phyloP scores from a whole-genome alignment of 2,888 invertebrate genomes.

The Drosophila mimetica region DNA sequence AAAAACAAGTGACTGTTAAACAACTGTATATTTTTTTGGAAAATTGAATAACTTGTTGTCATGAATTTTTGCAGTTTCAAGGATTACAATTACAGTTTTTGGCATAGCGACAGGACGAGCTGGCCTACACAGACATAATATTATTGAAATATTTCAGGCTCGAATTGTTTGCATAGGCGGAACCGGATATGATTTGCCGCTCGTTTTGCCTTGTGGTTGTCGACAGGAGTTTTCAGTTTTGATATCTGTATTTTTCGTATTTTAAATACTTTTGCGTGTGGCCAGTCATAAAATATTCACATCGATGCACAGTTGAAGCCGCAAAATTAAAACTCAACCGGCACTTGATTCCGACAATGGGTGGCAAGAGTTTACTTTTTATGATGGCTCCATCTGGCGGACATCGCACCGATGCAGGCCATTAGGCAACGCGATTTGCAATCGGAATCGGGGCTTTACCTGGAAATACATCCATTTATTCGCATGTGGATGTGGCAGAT shows the following conservation, averaged over 20 bases:
- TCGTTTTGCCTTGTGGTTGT: slow-evolving; percentile 27
- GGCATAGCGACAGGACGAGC: slow-evolving; percentile 3
- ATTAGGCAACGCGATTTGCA: slow-evolving; percentile 37
- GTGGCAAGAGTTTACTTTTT: slow-evolving; percentile 9
- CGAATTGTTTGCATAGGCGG: slow-evolving; percentile 57
- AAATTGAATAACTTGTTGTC: slow-evolving; percentile 12
- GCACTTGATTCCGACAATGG: slow-evolving; percentile 22
- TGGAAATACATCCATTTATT: slow-evolving; percentile 14
- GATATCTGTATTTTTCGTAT: slow-evolving; percentile 34
- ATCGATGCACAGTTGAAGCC: slow-evolving; percentile 24
- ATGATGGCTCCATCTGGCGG: background rate
- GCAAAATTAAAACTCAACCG: slow-evolving; percentile 36
- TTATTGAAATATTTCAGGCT: slow-evolving; percentile 63
- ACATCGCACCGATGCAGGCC: slow-evolving; percentile 31
- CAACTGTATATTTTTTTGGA: slow-evolving; percentile 8
- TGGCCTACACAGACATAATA: slow-evolving; percentile 19
- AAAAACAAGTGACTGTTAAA: background rate
- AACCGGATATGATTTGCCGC: slow-evolving; percentile 67
- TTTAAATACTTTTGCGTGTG: slow-evolving; percentile 11
- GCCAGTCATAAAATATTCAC: slow-evolving; percentile 40
- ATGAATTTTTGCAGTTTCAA: background rate
- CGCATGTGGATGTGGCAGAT: slow-evolving; percentile 15
- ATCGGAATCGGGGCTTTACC: slow-evolving; percentile 21
- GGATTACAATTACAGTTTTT: slow-evolving; percentile 26
- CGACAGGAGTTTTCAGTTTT: slow-evolving; percentile 36